Evolutionary conservation across 1,140 invertebrate species (phyloP).

Genomic region (Papilio polyxenes): DNA sequence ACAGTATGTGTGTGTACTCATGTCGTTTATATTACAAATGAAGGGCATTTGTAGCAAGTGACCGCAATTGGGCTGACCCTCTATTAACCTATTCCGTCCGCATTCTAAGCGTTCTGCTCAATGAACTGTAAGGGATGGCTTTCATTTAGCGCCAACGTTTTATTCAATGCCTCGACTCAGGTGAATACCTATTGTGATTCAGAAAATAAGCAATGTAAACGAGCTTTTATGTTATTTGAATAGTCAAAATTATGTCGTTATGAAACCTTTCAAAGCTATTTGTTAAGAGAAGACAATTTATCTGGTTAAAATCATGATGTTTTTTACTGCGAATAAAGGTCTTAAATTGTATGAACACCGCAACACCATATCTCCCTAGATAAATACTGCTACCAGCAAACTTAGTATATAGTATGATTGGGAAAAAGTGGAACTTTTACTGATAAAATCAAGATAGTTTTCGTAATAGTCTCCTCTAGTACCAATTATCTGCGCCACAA

Average conservation of each 20-base stretch:
- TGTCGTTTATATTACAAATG: slow-evolving; percentile 33
- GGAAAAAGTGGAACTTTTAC: too few species aligned
- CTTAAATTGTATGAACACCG: too few species aligned
- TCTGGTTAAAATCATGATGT: too few species aligned
- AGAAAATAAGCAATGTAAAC: neutral
- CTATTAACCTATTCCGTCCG: slow-evolving; percentile 32
- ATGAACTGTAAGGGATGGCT: slow-evolving; percentile 35
- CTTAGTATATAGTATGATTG: too few species aligned
- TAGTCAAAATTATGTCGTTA: neutral
- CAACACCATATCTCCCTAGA: too few species aligned
- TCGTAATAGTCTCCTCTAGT: too few species aligned
- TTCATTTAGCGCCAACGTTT: slow-evolving; percentile 30
- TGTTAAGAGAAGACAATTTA: too few species aligned
- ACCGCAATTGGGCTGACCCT: slow-evolving; percentile 37
- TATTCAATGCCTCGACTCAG: slow-evolving; percentile 23
- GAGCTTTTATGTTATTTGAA: neutral
- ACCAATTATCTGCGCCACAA: too few species aligned
- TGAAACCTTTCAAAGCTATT: too few species aligned
- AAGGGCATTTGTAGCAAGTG: slow-evolving; percentile 28
- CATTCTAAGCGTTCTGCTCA: slow-evolving; percentile 32
- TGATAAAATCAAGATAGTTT: too few species aligned
- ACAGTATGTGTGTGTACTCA: slow-evolving; percentile 2
- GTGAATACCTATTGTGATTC: slow-evolving; percentile 7
- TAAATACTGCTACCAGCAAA: too few species aligned
- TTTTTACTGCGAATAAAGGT: too few species aligned